phyloP scores from a whole-genome alignment of 30 jellyfish, hydroid and myxozoan genomes.

The Hydractinia echinata region DNA sequence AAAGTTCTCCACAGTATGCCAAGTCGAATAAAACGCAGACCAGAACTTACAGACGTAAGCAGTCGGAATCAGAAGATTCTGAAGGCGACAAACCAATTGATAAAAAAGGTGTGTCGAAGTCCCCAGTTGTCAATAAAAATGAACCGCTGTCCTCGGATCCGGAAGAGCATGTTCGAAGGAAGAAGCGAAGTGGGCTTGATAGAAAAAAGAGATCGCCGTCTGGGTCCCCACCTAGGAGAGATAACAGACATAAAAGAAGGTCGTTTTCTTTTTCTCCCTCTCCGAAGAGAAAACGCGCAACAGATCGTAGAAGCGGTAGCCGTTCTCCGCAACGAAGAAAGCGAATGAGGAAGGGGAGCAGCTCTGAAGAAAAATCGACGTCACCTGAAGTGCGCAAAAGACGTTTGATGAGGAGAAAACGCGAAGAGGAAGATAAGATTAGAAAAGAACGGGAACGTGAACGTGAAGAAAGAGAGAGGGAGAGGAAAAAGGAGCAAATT shows the following conservation, averaged over 20 bases:
- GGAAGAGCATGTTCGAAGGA: constrained; percentile 23
- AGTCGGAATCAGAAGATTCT: constrained; percentile 3
- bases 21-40: constrained; percentile 14
- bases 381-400: constrained; percentile 17
- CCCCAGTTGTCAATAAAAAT: too few relatives aligned
- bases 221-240: constrained; percentile 15
- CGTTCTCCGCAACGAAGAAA: constrained; percentile 15
- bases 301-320: not conserved
- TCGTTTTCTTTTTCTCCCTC: constrained; percentile 3
- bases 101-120: constrained; percentile 46
- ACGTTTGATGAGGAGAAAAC: constrained; percentile 13
- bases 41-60: constrained; percentile 4
- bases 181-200: not conserved
- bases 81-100: constrained; percentile 18
- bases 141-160: constrained; percentile 25
- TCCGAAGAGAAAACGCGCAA: not conserved
- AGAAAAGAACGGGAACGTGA: constrained; percentile 19
- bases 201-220: constrained; percentile 11
- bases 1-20: constrained; percentile 5
- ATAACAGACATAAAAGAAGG: not conserved
- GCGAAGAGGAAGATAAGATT: not conserved
- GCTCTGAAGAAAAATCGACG: not conserved
- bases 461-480: not conserved
- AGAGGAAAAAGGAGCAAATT: not conserved
- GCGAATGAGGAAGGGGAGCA: constrained; percentile 1